Evolutionary conservation across 1,140 invertebrate species (phyloP), one percentile per base, ranked within the genome.

Genomic region (Tribolium castaneum): DNA sequence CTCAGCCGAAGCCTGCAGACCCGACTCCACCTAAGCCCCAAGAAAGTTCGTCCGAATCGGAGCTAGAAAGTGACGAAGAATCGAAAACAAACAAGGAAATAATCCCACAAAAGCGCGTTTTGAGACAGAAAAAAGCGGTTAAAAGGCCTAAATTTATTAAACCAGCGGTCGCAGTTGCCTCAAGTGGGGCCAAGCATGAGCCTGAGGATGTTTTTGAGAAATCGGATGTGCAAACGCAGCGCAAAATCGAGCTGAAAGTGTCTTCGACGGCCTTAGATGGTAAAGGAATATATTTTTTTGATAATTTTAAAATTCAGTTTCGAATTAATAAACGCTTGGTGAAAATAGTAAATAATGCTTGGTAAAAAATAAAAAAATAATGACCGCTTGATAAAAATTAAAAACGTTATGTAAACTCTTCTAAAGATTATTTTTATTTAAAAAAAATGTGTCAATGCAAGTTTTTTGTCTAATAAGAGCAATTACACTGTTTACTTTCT

Each of bases 21-120:
- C 39, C 19, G 19, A 12, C 13, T 66, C 35, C 12, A 71, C 30
- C 12, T 39, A 50, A 49, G 39, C 52, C 50, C 1, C 7, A 56
- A 59, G 25, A 81, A 78, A 77, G 83, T 83, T 75, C 83, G 34
- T 85, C 84, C 78, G 95, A 97, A 86, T 96, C 95, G 51, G 95
- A 96, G 88, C 87, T 96, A 79, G 94, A 96, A 84, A 94, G 92
- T 86, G 93, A 93, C 75, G 88, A 89, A 76, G 91, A 92, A 82
- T 82, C 70, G 80, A 84, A 81, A 84, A 16, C 34, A 10, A 83
- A 76, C 35, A 76, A 82, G 70, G 83, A 88, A 77, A 88, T 89
- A 74, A 87, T 89, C 74, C 88, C 90, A 35, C 70, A 86, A 30
- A 93, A 92, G 85, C 88, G 91, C 82, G 89, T 88, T 86, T 83